These are phyloP conservation scores for Panagrolaimus sp. DNA, from an alignment of 1,140 invertebrate species.

Conservation along the genomic window DNA sequence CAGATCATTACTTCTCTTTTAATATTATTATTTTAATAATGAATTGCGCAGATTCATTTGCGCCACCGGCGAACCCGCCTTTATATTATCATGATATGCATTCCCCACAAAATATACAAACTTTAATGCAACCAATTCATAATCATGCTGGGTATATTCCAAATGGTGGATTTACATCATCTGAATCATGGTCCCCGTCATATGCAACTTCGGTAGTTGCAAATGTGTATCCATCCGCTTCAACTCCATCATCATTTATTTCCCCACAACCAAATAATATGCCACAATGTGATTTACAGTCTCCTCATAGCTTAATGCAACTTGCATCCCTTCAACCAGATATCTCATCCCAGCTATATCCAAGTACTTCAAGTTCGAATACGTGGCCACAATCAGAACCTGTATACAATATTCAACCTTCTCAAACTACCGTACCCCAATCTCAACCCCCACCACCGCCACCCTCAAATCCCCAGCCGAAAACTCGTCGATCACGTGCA, in stretches of 20 bases:
- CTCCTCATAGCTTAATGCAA: not conserved
- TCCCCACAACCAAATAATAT: not conserved
- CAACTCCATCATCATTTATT: conserved; percentile 7
- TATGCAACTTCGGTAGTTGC: not conserved
- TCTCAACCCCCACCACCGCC: not conserved
- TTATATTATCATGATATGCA: conserved; percentile 16
- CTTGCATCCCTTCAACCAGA: not conserved
- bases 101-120: conserved; percentile 1
- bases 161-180: not conserved
- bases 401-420: not conserved
- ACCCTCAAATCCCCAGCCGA: not conserved
- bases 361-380: not conserved
- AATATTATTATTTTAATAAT: not conserved
- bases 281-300: not conserved
- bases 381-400: not conserved
- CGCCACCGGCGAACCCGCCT: conserved; percentile 3
- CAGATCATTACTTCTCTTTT: not conserved
- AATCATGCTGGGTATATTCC: not conserved
- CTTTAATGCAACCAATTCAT: not conserved
- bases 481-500: conserved; percentile 11
- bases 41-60: conserved; percentile 15
- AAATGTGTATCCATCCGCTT: not conserved
- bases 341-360: not conserved
- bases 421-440: not conserved
- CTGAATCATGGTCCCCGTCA: not conserved